A percentile compares a stretch with the other conserved stretches of the same genome.
Conservation (phyloP, 2,888 invertebrate species). For the Pelosia muscerda region DNA sequence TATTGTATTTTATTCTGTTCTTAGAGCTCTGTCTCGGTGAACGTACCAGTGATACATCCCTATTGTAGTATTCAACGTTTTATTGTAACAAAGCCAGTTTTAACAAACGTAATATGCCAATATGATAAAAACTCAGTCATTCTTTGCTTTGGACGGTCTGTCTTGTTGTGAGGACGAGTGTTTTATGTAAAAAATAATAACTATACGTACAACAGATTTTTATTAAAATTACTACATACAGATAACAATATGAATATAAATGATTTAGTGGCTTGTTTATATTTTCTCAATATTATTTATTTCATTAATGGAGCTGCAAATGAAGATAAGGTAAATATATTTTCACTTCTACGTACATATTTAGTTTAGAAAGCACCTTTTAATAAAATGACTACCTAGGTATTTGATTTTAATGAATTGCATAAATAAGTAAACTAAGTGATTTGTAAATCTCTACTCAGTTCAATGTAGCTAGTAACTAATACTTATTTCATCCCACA, state of each 20-base stretch:
- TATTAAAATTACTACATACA: constrained; percentile 39
- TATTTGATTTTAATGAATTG: background rate
- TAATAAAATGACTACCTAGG: too few relatives aligned
- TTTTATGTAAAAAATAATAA: constrained; percentile 62
- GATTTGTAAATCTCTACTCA: background rate
- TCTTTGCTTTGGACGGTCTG: constrained; percentile 61
- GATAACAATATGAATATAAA: constrained; percentile 75
- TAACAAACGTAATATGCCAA: constrained; percentile 67
- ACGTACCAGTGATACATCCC: constrained; percentile 67
- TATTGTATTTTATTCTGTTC: constrained; percentile 81
- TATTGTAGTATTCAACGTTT: constrained; percentile 56
- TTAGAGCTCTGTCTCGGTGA: constrained; percentile 74
- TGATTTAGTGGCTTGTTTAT: constrained; percentile 72
- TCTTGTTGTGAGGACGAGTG: constrained; percentile 73
- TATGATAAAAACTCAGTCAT: constrained; percentile 70
- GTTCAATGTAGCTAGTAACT: background rate
- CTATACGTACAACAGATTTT: constrained; percentile 43
- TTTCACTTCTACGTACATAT: constrained; percentile 6
- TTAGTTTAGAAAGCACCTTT: background rate
- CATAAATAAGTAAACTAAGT: too few relatives aligned
- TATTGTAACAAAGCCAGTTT: constrained; percentile 63
- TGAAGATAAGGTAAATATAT: constrained; percentile 73
- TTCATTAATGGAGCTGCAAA: constrained; percentile 68
- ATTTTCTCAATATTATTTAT: constrained; percentile 73
- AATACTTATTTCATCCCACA: background rate